These are phyloP conservation scores for Willisornis vidua DNA, from an alignment of 2,113 vertebrate genomes.

Conservation along the genomic window DNA sequence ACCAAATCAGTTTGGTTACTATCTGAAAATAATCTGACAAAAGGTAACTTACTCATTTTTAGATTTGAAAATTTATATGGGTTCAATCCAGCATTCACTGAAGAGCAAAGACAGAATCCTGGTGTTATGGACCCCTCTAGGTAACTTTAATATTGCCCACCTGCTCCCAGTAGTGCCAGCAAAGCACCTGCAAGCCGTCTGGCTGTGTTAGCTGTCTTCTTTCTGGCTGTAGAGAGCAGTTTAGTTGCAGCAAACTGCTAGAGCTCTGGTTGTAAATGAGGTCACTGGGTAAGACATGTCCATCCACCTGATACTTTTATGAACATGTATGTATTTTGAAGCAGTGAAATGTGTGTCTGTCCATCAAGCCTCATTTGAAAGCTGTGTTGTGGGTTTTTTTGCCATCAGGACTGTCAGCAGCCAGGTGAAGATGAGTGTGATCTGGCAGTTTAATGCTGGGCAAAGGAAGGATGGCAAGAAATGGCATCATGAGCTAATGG, in stretches of 20 bases:
- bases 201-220: background rate
- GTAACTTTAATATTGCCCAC: background rate
- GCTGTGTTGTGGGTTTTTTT: background rate
- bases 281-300: background rate
- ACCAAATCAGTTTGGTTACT: background rate
- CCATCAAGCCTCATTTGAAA: background rate
- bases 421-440: background rate
- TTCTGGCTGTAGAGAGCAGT: background rate
- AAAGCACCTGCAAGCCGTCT: background rate
- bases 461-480: background rate
- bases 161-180: background rate
- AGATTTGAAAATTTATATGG: background rate
- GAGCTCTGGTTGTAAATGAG: background rate
- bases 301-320: background rate
- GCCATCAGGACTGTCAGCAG: background rate
- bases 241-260: background rate
- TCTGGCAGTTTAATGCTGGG: background rate
- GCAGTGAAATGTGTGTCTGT: background rate
- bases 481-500: background rate
- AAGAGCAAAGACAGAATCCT: background rate
- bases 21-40: background rate
- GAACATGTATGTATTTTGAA: background rate
- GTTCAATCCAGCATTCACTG: background rate
- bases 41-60: background rate
- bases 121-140: background rate